These are phyloP conservation scores for Spilosoma lubricipeda DNA, from an alignment of 2,888 invertebrate genomes.

Conservation along the genomic window DNA sequence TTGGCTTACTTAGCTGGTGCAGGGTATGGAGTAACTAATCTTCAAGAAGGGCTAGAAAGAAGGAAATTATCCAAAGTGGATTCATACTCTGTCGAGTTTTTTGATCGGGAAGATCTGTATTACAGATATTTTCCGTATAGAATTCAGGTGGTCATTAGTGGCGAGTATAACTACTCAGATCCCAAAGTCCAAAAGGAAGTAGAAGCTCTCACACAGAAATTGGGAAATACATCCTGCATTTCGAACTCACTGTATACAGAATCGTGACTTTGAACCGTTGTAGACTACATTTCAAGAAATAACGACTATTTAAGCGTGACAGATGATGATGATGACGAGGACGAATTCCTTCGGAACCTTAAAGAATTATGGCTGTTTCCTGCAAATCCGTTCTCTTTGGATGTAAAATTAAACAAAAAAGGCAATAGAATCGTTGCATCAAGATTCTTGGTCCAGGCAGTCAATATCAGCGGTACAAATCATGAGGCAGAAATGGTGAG, in stretches of 20 bases:
- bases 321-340: conserved; percentile 90
- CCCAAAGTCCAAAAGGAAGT: conserved; percentile 91
- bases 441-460: conserved; percentile 94
- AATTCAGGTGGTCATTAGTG: conserved; percentile 94
- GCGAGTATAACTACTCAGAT: conserved; percentile 93
- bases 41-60: conserved; percentile 96
- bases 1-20: conserved; percentile 93
- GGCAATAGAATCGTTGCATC: conserved; percentile 92
- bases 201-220: conserved; percentile 90
- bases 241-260: conserved; percentile 93
- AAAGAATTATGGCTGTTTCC: conserved; percentile 93
- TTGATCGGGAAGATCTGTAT: conserved; percentile 96
- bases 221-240: conserved; percentile 93
- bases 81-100: conserved; percentile 96
- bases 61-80: conserved; percentile 95
- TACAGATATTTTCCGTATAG: conserved; percentile 97
- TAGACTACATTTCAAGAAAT: conserved; percentile 91
- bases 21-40: conserved; percentile 95
- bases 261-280: conserved; percentile 94
- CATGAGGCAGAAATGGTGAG: conserved; percentile 97
- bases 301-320: conserved; percentile 92
- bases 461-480: conserved; percentile 95
- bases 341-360: conserved; percentile 90
- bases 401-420: conserved; percentile 93
- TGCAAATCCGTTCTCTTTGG: conserved; percentile 92